These are phyloP conservation scores for Eleutherodactylus coqui DNA, from an alignment of 2,797 vertebrate species.

Conservation along the genomic window DNA sequence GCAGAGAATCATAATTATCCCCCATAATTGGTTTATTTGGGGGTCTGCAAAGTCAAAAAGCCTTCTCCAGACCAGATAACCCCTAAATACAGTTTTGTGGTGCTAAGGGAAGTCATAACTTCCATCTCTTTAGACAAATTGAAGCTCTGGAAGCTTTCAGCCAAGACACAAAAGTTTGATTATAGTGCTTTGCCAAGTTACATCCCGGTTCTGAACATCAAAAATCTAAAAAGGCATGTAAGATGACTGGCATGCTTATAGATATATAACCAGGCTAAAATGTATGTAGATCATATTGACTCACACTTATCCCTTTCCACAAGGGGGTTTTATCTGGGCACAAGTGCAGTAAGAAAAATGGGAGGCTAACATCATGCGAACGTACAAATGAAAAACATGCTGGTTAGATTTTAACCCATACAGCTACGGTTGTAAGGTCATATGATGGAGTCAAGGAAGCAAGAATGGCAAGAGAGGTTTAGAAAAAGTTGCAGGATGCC, in stretches of 20 bases:
- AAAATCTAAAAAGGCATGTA: too few relatives aligned
- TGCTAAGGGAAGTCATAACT: not conserved
- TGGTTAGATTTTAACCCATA: not conserved
- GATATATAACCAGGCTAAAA: too few relatives aligned
- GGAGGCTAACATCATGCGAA: not conserved
- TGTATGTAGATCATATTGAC: too few relatives aligned
- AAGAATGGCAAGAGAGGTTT: not conserved
- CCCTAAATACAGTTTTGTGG: not conserved
- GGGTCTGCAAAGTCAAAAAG: not conserved
- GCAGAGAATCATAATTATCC: too few relatives aligned
- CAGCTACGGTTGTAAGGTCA: not conserved
- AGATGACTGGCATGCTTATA: too few relatives aligned
- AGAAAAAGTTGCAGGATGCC: not conserved
- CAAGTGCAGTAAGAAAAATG: too few relatives aligned
- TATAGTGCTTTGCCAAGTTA: not conserved
- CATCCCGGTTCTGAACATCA: too few relatives aligned
- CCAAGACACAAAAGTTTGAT: not conserved
- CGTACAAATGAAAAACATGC: not conserved
- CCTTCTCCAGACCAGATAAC: not conserved
- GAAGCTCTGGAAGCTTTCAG: too few relatives aligned
- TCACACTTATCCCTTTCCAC: too few relatives aligned
- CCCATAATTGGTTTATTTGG: too few relatives aligned
- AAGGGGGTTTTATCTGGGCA: too few relatives aligned
- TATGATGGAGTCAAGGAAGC: not conserved
- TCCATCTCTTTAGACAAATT: not conserved